Base-by-base conservation (phyloP, 1,140 invertebrate genomes). In the Drosophila novamexicana region DNA sequence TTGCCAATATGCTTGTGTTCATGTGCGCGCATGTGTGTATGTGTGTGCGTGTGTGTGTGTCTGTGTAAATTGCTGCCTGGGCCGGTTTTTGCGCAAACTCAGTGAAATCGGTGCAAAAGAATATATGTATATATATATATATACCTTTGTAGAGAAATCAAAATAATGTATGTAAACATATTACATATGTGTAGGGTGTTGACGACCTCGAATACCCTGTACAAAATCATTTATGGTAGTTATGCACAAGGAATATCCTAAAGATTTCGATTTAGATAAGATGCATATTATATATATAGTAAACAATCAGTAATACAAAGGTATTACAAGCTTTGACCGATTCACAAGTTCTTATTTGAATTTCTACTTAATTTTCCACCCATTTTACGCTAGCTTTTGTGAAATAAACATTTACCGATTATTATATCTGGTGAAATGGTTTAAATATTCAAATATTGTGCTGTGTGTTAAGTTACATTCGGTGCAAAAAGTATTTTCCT, bases 1-100 rank as follows among this genome's bases (percentile, higher is more conserved):
- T 50, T 62, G 58, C 37, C 34, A 57, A 44, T 57, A 16, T 14
- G 32, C 42, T 64, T 64, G 12, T 40, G 39, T 14, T 10, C 56
- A 44, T 22, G 32, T 57, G 7, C 34, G 7, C 14, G 49, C 14
- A 4, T 7, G n/a, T n/a, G 12, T 42, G 40, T n/a, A 6, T 42
- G 40, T 56, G 52, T 22, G 32, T 57, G 12, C 34, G 2, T 32
- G 49, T 32, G 9, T n/a, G n/a, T n/a, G 5, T 42, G 39, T 9
- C 10, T 9, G 47, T 49, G 47, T 57, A n/a, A 37, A 14, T 29
- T 29, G 22, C 39, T 10, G 16, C n/a, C 49, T 8, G n/a, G 29
- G 29, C 29, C n/a, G 14, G 29, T 52, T 52, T 52, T 34, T 32
- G 58, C 58, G 42, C 32, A 61, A 42, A 37, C 57, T 45, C 57